Evolutionary conservation across 1,140 invertebrate species (phyloP), one percentile per base, ranked within the genome.

Genomic region (Brachionus calyciflorus): DNA sequence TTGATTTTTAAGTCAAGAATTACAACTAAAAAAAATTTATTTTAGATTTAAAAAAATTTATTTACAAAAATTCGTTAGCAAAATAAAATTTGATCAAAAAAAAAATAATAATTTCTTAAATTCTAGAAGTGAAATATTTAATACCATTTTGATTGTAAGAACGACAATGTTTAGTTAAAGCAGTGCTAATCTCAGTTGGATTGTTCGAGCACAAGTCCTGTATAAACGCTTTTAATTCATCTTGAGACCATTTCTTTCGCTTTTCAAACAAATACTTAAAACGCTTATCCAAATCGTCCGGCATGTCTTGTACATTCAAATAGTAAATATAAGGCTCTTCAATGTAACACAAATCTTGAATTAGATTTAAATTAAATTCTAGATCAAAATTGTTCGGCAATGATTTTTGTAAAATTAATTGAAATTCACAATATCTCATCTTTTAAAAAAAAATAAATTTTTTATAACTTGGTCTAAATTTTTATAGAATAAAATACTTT

Each of bases 181-280:
- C 51, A 55, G 21, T 73, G 69, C 26, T 73, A 12, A 73, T 53
- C 24, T 73, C 69, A 5, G 46, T 3, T 2, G 14, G 17, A 41
- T 73, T 55, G 51, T 73, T 73, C 26, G 69, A 73, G 69, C 69
- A 73, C 28, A 73, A 28, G n/a, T 73, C 69, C 10, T 55, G 30
- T 4, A 73, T 19, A 33, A 51, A 73, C 1, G 69, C 46, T 17
- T 40, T 37, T 24, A 73, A 24, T 51, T 73, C 69, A 14, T 49
- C 44, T 40, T 41, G 51, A 30, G 26, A 40, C 69, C 69, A 73
- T 53, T 73, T 73, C 9, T 49, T 55, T 0, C 69, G 69, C 19
- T 55, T 73, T 19, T 73, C 69, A n/a, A 73, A 73, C 24, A 73
- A 14, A 33, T 55, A 40, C 30, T 73, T 73, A 19, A 73, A 55